Percentiles rank a stretch among this genome's conserved stretches.
phyloP scores from a whole-genome alignment of 2,888 invertebrate genomes.

The Scrobipalpa atriplicella region DNA sequence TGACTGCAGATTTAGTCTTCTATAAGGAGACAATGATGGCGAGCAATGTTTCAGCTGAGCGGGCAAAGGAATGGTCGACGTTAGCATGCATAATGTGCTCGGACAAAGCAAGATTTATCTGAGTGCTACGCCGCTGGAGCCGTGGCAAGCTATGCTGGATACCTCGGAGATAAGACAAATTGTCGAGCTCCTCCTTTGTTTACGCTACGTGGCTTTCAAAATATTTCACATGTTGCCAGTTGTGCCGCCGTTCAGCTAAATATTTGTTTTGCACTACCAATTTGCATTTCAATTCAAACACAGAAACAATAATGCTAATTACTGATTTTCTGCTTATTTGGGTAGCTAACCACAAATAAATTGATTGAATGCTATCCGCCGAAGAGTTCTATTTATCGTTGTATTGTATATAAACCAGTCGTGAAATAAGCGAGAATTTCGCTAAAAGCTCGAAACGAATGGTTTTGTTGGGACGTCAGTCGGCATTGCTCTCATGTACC shows the following conservation, averaged over 20 bases:
- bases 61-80: slow-evolving; percentile 52
- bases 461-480: neutral
- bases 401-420: neutral
- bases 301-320: slow-evolving; percentile 9
- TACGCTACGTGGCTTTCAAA: slow-evolving; percentile 7
- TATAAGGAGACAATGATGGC: slow-evolving; percentile 36
- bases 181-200: slow-evolving; percentile 26
- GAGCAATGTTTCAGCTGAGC: slow-evolving; percentile 32
- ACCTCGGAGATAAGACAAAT: slow-evolving; percentile 30
- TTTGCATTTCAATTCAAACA: slow-evolving; percentile 1
- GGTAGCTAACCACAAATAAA: slow-evolving; percentile 6
- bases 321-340: slow-evolving; percentile 3
- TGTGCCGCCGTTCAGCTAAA: neutral
- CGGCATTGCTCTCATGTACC: neutral
- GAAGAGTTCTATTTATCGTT: neutral
- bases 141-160: slow-evolving; percentile 38
- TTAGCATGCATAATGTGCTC: slow-evolving; percentile 69
- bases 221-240: slow-evolving; percentile 20
- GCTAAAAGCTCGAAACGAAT: neutral
- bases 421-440: neutral
- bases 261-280: neutral
- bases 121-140: slow-evolving; percentile 51
- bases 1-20: slow-evolving; percentile 33
- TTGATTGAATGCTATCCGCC: neutral
- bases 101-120: slow-evolving; percentile 74